phyloP scores from a whole-genome alignment of 2,113 vertebrate genomes.

The Geococcyx californianus region DNA sequence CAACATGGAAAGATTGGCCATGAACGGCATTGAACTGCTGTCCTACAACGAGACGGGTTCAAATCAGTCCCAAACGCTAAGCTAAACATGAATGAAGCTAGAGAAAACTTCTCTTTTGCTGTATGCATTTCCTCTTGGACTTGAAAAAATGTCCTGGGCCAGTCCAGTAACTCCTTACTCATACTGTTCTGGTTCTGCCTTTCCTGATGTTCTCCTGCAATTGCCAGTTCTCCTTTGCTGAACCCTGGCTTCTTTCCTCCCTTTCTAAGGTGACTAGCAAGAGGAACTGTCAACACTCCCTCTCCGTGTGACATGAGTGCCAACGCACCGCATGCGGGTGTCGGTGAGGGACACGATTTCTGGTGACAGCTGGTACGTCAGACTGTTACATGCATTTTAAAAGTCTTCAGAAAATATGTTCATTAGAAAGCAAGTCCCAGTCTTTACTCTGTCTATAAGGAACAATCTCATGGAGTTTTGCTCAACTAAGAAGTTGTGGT shows the following conservation, averaged over 20 bases:
- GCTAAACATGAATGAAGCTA: neutral
- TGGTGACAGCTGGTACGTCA: conserved; percentile 59
- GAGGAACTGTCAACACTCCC: conserved; percentile 42
- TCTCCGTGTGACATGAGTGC: neutral
- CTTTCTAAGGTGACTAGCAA: conserved; percentile 21
- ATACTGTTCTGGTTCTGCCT: neutral
- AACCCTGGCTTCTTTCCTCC: neutral
- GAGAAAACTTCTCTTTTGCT: neutral
- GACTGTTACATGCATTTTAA: conserved; percentile 25
- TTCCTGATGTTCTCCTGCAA: neutral
- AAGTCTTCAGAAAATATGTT: conserved; percentile 27
- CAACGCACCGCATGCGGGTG: neutral
- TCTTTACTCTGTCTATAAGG: neutral
- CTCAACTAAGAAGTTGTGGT: neutral
- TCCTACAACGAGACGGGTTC: fast-evolving
- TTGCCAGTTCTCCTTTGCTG: neutral
- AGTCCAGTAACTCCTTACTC: neutral
- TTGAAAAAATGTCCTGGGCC: neutral
- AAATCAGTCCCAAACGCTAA: neutral
- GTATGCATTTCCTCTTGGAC: neutral
- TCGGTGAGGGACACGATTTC: neutral
- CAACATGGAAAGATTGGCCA: neutral
- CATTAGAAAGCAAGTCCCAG: conserved; percentile 9
- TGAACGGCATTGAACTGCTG: neutral
- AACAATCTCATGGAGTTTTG: neutral